A percentile compares a stretch with the other conserved stretches of the same genome.
These are phyloP conservation scores for Actinia tenebrosa DNA, from an alignment of 64 coral and sea anemone species.

Conservation along the genomic window DNA sequence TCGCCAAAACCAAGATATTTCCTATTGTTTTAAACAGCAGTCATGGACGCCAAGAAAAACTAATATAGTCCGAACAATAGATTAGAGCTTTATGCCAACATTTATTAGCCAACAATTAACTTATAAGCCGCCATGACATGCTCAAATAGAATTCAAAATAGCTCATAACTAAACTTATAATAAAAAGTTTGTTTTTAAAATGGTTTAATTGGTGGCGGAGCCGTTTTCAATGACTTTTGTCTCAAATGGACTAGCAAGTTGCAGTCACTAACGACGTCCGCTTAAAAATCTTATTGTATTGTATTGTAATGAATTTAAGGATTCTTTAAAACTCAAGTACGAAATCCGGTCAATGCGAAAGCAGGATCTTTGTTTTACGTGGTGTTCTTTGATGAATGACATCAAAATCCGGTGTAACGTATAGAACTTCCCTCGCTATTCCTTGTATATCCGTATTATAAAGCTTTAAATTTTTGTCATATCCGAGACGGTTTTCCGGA, in stretches of 20 bases:
- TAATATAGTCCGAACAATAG: background rate
- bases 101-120: background rate
- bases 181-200: no score
- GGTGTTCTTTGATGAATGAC: background rate
- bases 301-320: background rate
- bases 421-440: background rate
- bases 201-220: background rate
- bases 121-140: background rate
- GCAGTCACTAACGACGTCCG: background rate
- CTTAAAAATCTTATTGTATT: background rate
- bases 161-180: no score
- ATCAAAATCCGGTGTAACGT: background rate
- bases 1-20: background rate
- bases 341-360: background rate
- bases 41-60: background rate
- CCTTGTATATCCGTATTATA: background rate
- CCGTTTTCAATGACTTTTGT: background rate
- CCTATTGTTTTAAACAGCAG: background rate
- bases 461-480: background rate
- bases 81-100: background rate
- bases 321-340: background rate
- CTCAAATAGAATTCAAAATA: no score
- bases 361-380: background rate
- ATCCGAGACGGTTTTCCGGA: background rate
- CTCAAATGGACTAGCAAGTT: background rate